phyloP scores from a whole-genome alignment of 2,113 vertebrate genomes.

The Hirundichthys speculiger region DNA sequence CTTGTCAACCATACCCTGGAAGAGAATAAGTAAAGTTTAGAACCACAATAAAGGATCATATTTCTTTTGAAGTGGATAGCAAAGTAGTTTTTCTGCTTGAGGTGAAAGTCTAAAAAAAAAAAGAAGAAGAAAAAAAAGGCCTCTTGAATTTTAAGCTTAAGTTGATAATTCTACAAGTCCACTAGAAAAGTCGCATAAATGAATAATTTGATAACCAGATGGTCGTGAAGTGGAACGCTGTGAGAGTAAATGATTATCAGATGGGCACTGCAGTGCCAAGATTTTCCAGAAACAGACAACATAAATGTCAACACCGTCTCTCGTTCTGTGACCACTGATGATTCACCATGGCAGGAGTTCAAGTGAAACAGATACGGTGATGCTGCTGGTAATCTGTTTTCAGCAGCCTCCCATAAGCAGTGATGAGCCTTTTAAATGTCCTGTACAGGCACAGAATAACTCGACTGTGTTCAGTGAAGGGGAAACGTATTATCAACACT shows the following conservation, averaged over 20 bases:
- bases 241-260: constrained; percentile 50
- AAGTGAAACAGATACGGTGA: constrained; percentile 41
- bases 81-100: neutral
- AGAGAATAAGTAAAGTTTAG: neutral
- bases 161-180: constrained; percentile 21
- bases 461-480: constrained; percentile 23
- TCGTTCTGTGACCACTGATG: constrained; percentile 30
- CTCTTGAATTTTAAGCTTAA: constrained; percentile 19
- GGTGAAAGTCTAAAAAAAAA: constrained; percentile 4
- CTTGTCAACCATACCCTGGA: constrained; percentile 89
- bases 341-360: constrained; percentile 34
- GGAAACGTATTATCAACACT: constrained; percentile 35
- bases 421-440: constrained; percentile 39
- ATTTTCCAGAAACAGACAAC: constrained; percentile 46
- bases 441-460: constrained; percentile 21
- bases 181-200: constrained; percentile 39
- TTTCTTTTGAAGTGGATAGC: neutral
- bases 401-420: constrained; percentile 29
- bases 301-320: constrained; percentile 59
- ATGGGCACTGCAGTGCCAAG: constrained; percentile 34
- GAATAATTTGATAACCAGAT: constrained; percentile 50
- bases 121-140: no score
- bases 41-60: neutral
- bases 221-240: constrained; percentile 26
- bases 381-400: constrained; percentile 47